A percentile compares a stretch with the other conserved stretches of the same genome.
phyloP scores from a whole-genome alignment of 2,888 invertebrate genomes.

The Watsonalla cultraria region DNA sequence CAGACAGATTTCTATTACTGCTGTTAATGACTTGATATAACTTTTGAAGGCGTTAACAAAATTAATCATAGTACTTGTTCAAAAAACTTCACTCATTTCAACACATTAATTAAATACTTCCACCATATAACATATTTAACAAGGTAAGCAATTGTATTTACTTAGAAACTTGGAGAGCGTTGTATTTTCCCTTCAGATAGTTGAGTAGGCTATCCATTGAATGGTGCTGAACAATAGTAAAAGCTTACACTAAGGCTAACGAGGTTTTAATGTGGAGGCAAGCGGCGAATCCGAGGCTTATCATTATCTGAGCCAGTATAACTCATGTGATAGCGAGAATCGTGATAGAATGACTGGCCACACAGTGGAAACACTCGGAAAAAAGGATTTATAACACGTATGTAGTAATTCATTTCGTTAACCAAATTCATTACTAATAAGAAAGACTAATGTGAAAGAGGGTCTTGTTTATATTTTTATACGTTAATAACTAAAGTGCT shows the following conservation, averaged over 20 bases:
- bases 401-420: neutral
- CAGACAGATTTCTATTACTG: constrained; percentile 19
- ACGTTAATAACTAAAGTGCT: constrained; percentile 1
- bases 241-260: constrained; percentile 55
- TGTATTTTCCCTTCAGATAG: neutral
- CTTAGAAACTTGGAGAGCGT: no score
- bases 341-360: constrained; percentile 44
- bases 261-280: constrained; percentile 68
- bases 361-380: constrained; percentile 26
- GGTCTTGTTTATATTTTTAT: neutral
- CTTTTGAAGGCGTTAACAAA: neutral
- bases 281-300: constrained; percentile 51
- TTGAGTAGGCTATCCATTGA: constrained; percentile 23
- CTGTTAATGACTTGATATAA: neutral
- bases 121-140: no score
- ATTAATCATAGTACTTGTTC: neutral
- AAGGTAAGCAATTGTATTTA: no score
- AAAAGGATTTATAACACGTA: constrained; percentile 1
- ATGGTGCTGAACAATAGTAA: constrained; percentile 43
- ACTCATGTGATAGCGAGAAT: constrained; percentile 56
- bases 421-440: neutral
- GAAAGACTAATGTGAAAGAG: neutral
- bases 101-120: neutral
- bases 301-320: constrained; percentile 60
- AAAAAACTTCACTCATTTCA: neutral